These are phyloP conservation scores for Apocrypta bakeri DNA, from an alignment of 1,140 invertebrate species.

Conservation along the genomic window DNA sequence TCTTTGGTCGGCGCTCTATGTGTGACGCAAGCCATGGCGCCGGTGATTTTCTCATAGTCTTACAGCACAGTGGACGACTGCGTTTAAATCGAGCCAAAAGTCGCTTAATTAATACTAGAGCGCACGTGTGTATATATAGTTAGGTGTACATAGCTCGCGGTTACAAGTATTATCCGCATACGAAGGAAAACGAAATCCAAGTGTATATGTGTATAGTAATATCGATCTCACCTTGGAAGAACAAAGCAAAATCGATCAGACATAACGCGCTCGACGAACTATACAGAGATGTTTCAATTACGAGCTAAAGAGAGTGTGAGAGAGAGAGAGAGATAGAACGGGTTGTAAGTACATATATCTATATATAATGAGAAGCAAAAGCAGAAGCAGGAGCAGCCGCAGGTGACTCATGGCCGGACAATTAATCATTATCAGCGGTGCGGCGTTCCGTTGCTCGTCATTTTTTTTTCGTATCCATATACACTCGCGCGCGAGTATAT, in stretches of 20 bases:
- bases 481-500: background rate
- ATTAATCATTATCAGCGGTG: constrained; percentile 43
- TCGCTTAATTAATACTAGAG: constrained; percentile 27
- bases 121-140: background rate
- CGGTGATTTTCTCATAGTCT: constrained; percentile 22
- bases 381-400: background rate
- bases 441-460: background rate
- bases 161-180: background rate
- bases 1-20: background rate
- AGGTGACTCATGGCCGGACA: constrained; percentile 17
- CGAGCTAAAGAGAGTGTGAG: background rate
- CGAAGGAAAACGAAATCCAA: background rate
- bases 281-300: constrained; percentile 43
- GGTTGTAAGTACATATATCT: too few species aligned
- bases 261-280: too few species aligned
- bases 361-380: background rate
- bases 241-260: background rate
- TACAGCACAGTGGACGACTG: too few species aligned
- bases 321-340: background rate
- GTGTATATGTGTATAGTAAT: background rate
- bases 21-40: background rate
- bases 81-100: background rate
- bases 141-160: too few species aligned
- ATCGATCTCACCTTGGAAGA: background rate
- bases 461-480: background rate